phyloP scores from a whole-genome alignment of 64 coral and sea anemone species.

The Pachyseris speciosa region DNA sequence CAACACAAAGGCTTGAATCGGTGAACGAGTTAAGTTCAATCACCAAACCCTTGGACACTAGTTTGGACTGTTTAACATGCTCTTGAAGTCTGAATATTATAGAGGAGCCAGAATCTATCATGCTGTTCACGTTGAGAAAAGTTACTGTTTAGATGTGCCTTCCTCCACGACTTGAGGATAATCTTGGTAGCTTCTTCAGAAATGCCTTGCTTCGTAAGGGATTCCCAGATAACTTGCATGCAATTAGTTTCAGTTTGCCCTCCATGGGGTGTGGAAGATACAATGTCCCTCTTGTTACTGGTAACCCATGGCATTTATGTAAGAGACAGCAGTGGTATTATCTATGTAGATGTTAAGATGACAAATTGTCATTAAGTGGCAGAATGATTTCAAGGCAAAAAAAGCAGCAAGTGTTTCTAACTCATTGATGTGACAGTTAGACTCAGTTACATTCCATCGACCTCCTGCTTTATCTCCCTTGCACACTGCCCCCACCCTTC shows the following conservation, averaged over 20 bases:
- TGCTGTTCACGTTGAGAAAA: no score
- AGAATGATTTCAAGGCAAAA: slow-evolving; percentile 12
- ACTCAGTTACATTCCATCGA: background rate
- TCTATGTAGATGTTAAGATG: background rate
- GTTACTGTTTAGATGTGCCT: slow-evolving; percentile 19
- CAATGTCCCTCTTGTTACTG: background rate
- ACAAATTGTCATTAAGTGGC: background rate
- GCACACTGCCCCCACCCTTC: slow-evolving; percentile 1
- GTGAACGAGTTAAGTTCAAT: background rate
- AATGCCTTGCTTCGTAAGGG: slow-evolving; percentile 28
- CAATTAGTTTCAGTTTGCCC: slow-evolving; percentile 9
- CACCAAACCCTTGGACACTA: background rate
- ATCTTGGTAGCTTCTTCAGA: slow-evolving; percentile 29
- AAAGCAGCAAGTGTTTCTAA: background rate
- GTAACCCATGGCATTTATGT: slow-evolving; percentile 14
- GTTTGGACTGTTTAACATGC: background rate
- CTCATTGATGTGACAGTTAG: background rate
- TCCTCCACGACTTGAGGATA: slow-evolving; percentile 7
- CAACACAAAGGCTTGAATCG: background rate
- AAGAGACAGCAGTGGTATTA: slow-evolving; percentile 6
- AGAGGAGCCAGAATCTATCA: no score
- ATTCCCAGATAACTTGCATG: slow-evolving; percentile 46
- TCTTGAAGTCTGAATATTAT: no score
- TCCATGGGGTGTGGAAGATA: slow-evolving; percentile 30
- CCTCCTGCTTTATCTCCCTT: background rate